Evolutionary conservation across 2,113 vertebrate species (phyloP).

Genomic region (Lepisosteus oculatus): DNA sequence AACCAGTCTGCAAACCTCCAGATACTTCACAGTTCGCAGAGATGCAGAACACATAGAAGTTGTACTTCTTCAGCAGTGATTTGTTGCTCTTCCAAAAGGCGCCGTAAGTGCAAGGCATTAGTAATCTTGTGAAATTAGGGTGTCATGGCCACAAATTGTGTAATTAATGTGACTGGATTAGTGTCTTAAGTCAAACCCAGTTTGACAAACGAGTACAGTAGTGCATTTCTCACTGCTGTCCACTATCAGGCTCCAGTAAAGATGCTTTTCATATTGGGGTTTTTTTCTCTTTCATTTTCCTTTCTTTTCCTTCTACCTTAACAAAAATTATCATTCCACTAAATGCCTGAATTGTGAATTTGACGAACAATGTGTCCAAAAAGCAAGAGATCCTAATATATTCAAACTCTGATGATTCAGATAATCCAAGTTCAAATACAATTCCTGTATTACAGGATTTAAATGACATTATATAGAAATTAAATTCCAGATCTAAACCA

Average conservation of each 20-base stretch:
- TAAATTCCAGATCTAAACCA: constrained; percentile 61
- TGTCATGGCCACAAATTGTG: no score
- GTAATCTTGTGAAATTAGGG: no score
- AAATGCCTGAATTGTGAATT: constrained; percentile 52
- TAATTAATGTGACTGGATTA: no score
- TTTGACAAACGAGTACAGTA: neutral
- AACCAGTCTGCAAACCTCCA: no score
- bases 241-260: no score
- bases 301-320: constrained; percentile 33
- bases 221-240: neutral
- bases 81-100: no score
- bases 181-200: no score
- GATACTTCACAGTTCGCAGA: no score
- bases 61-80: no score
- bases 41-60: no score
- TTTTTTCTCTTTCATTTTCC: constrained; percentile 11
- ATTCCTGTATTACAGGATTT: constrained; percentile 64
- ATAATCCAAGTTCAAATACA: constrained; percentile 66
- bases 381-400: constrained; percentile 49
- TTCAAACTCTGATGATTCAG: constrained; percentile 60
- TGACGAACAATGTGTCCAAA: constrained; percentile 34
- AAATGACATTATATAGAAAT: constrained; percentile 72
- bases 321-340: constrained; percentile 40
- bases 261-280: neutral
- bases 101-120: no score